A percentile compares a stretch with the other conserved stretches of the same genome.
These are phyloP conservation scores for Diacarnus erythraeanus DNA, from an alignment of 37 sponge, comb jelly and placozoan species.

Conservation along the genomic window DNA sequence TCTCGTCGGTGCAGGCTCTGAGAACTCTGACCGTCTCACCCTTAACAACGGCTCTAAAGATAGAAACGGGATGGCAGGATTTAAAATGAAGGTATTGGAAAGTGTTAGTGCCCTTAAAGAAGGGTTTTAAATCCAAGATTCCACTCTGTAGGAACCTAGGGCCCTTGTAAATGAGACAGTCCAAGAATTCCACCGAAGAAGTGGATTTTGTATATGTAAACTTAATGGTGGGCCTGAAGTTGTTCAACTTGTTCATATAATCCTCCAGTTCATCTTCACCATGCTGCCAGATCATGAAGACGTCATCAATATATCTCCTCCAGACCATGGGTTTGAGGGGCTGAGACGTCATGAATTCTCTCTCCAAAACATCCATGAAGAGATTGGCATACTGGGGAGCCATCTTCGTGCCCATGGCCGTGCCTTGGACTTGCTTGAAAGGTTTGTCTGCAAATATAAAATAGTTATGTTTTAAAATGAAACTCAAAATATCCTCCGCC, in stretches of 20 bases:
- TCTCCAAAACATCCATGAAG: slow-evolving; percentile 29
- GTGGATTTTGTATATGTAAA: background rate
- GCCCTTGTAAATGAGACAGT: background rate
- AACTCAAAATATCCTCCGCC: background rate
- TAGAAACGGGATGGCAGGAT: background rate
- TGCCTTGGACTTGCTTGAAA: slow-evolving; percentile 29
- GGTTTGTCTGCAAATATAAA: slow-evolving; percentile 13
- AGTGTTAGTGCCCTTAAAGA: background rate
- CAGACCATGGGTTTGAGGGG: slow-evolving; percentile 11
- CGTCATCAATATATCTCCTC: slow-evolving; percentile 42
- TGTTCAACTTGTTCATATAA: background rate
- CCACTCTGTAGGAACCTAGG: background rate
- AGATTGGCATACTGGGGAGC: slow-evolving; percentile 38
- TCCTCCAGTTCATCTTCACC: background rate
- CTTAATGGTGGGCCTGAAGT: background rate
- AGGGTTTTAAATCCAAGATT: background rate
- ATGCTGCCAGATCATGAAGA: slow-evolving; percentile 28
- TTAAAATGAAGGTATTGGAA: background rate
- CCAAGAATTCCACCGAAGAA: background rate
- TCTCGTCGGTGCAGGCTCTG: background rate
- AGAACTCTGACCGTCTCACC: background rate
- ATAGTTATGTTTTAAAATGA: slow-evolving; percentile 5
- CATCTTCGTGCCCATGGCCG: slow-evolving; percentile 42
- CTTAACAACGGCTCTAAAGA: background rate
- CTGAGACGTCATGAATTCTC: background rate